phyloP scores from a whole-genome alignment of 2,113 vertebrate genomes.

The Cyanocitta stelleri region DNA sequence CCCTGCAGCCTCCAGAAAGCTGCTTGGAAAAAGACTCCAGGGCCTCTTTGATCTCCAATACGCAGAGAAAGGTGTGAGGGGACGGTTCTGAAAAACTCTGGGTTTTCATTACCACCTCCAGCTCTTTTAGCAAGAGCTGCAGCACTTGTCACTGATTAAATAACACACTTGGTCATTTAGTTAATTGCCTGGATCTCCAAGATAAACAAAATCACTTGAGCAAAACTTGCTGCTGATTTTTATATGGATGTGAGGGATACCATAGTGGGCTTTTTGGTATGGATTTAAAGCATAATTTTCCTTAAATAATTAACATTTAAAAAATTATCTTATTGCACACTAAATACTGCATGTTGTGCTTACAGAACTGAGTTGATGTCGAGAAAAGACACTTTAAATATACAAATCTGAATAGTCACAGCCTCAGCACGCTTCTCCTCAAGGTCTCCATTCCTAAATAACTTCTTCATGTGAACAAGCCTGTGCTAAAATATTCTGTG shows the following conservation, averaged over 20 bases:
- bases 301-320: background rate
- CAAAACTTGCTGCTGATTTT: background rate
- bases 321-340: background rate
- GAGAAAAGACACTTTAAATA: background rate
- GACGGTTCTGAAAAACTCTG: background rate
- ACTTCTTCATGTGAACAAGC: background rate
- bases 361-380: background rate
- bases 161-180: background rate
- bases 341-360: background rate
- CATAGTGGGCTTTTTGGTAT: background rate
- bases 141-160: background rate
- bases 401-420: background rate
- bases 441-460: background rate
- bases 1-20: background rate
- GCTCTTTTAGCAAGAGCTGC: background rate
- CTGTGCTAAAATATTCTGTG: background rate
- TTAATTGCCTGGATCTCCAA: background rate
- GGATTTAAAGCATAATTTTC: background rate
- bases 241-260: background rate
- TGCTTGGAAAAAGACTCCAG: background rate
- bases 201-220: background rate
- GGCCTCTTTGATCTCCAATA: background rate
- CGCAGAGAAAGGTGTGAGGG: background rate
- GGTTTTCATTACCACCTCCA: background rate
- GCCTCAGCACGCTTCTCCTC: background rate